Percentiles rank a stretch among this genome's conserved stretches.
These are phyloP conservation scores for Telmatherina bonti DNA, from an alignment of 2,797 vertebrate species.

Conservation along the genomic window DNA sequence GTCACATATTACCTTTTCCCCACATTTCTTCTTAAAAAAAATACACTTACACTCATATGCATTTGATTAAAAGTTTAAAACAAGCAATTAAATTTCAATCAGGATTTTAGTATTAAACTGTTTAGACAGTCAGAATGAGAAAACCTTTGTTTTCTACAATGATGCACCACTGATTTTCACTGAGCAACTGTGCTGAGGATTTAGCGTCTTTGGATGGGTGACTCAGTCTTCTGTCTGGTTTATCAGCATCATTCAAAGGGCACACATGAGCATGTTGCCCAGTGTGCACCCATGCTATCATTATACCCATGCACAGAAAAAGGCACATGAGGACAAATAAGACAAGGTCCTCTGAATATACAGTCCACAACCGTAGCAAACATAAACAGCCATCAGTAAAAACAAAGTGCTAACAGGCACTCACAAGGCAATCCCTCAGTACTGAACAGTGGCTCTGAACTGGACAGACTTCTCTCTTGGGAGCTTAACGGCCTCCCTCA, in stretches of 20 bases:
- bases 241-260: conserved; percentile 24
- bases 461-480: conserved; percentile 37
- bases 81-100: conserved; percentile 24
- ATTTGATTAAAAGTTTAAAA: conserved; percentile 10
- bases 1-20: not conserved
- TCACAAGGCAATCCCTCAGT: conserved; percentile 35
- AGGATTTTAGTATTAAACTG: conserved; percentile 16
- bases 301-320: conserved; percentile 8
- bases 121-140: conserved; percentile 45
- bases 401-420: conserved; percentile 16
- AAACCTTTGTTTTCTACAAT: not conserved
- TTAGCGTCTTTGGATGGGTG: conserved; percentile 27
- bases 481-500: conserved; percentile 31
- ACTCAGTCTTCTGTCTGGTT: conserved; percentile 48
- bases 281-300: not conserved
- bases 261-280: conserved; percentile 20
- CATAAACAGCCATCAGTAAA: conserved; percentile 8
- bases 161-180: conserved; percentile 50
- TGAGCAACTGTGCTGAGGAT: conserved; percentile 36
- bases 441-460: conserved; percentile 27
- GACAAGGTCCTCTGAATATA: conserved; percentile 20
- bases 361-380: not conserved
- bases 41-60: conserved; percentile 1
- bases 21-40: not conserved
- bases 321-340: not conserved